These are phyloP conservation scores for Thysanoteuthis rhombus DNA, from an alignment of 2,888 invertebrate species.

Conservation along the genomic window DNA sequence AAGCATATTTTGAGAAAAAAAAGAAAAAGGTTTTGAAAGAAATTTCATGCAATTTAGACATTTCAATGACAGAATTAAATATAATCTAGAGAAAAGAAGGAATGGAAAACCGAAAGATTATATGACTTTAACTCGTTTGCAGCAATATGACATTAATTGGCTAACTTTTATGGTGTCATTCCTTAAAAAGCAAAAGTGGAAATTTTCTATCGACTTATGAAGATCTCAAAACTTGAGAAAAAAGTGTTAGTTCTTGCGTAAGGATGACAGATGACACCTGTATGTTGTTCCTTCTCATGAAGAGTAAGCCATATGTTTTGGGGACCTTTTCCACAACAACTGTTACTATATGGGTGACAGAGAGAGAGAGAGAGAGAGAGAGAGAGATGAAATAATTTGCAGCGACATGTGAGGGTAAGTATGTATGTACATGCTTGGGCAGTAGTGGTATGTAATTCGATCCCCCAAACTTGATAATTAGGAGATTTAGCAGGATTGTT, in stretches of 20 bases:
- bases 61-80: neutral
- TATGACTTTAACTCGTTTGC: neutral
- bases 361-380: neutral
- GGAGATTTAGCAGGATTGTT: too few species aligned
- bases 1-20: neutral
- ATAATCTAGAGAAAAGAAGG: neutral
- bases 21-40: neutral
- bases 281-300: neutral
- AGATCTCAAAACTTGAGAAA: neutral
- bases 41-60: neutral
- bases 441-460: too few species aligned
- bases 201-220: neutral
- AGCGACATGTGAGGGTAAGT: too few species aligned
- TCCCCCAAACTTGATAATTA: too few species aligned
- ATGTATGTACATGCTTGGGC: too few species aligned
- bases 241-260: neutral
- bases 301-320: neutral
- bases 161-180: neutral
- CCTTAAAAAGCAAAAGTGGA: neutral
- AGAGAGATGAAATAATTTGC: neutral
- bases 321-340: too few species aligned
- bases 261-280: neutral
- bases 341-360: neutral
- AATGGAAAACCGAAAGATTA: neutral
- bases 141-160: neutral